phyloP scores from a whole-genome alignment of 2,888 invertebrate genomes.

The Phytoseiulus persimilis region DNA sequence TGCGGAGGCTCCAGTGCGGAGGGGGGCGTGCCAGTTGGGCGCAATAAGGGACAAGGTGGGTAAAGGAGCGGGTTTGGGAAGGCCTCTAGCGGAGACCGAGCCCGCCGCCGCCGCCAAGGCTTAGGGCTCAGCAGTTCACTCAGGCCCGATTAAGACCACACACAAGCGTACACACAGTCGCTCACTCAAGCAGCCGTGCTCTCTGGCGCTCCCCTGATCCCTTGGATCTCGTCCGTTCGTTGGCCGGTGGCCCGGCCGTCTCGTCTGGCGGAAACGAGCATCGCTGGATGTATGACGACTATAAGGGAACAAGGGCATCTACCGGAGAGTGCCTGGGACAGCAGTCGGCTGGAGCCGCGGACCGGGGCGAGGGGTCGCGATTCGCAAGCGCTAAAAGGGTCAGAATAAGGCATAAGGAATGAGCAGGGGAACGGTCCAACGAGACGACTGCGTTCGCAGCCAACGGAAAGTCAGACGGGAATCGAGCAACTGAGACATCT shows the following conservation, averaged over 20 bases:
- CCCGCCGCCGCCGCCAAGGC: not conserved
- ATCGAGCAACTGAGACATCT: no score
- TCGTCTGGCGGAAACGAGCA: not conserved
- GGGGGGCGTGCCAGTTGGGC: not conserved
- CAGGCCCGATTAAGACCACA: conserved; percentile 5
- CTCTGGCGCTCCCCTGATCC: not conserved
- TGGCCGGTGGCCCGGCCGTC: not conserved
- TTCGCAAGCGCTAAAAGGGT: no score
- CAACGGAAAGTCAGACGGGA: no score
- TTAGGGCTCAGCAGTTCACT: not conserved
- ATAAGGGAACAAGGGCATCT: no score
- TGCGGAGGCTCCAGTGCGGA: not conserved
- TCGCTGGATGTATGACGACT: not conserved
- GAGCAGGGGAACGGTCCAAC: no score
- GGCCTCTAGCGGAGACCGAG: not conserved
- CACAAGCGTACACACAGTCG: not conserved
- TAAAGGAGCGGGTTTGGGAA: not conserved
- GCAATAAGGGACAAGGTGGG: not conserved
- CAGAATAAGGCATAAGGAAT: no score
- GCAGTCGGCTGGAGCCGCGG: no score
- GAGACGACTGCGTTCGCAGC: no score
- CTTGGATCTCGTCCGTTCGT: not conserved
- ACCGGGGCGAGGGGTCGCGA: no score
- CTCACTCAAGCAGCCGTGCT: not conserved
- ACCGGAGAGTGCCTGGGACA: no score